Evolutionary conservation across 2,113 vertebrate genomes (phyloP), one percentile per base, ranked within the genome.

Genomic region (Craseonycteris thonglongyai): DNA sequence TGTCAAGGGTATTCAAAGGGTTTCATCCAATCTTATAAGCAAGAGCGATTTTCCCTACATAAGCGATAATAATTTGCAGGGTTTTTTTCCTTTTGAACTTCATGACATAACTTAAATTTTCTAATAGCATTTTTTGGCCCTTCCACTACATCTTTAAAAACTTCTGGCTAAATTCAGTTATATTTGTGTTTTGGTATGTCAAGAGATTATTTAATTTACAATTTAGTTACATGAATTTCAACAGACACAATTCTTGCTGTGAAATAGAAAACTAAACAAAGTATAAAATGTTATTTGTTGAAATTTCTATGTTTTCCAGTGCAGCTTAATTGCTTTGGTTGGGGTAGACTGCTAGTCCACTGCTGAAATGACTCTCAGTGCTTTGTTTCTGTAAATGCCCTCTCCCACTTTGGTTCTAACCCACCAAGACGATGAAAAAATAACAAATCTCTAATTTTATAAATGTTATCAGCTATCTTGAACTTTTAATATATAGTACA

Each of bases 201-300:
- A 87, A 82, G 15, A 76, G 28, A 88, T 24, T 19, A 58, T 92
- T 95, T 95, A 79, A 63, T 88, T 91, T 92, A 65, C 19, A 72
- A 83, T 90, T 95, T 72, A 83, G 16, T 69, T 81, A 28, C 56
- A 51, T 90, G 66, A 26, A 80, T 93, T 94, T 95, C n/a, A 91
- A 95, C 61, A 65, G 66, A 7, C 40, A 94, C 54, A 89, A 97
- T 92, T 80, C 82, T 95, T 83, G 21, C 49, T 78, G n/a, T 94
- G 42, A 80, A 78, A 66, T 90, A 94, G 86, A n/a, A 92, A 85
- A 65, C 58, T 72, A 75, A 91, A 94, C 58, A 92, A 96, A 96
- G 86, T 68, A 90, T 71, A 87, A 88, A 90, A 79, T 75, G 16
- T 30, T 91, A 38, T 87, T 86, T 79, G 22, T 79, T 96, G 61